Base-by-base conservation (phyloP, 2,888 invertebrate species). In the Drosophila testacea region DNA sequence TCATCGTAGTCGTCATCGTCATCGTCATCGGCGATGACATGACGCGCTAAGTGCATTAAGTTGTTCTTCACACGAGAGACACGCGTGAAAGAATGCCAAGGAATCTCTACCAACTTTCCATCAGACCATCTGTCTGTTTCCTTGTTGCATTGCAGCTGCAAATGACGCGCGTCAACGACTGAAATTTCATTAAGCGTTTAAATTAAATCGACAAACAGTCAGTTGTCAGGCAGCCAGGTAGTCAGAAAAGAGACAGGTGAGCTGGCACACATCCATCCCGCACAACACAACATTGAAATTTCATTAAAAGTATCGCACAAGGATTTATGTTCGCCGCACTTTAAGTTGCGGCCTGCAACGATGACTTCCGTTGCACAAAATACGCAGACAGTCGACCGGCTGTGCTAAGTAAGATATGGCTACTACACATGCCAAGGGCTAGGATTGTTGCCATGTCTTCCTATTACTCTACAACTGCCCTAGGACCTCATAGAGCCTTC, bases 1-100 rank as follows among this genome's bases (percentile, higher is more conserved):
- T 27, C 61, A 36, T 52, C 47, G 30, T 68, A 56, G 61, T 27
- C 60, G 13, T 50, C 63, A 63, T 47, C 60, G 11, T 28, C 67
- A 47, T 51, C 39, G 16, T 71, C 64, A 69, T 76, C 70, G 52
- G 50, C 63, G 67, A 54, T 52, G 81, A 88, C 85, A 88, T 51
- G 57, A 67, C 61, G 66, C 84, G 73, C 90, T 91, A 91, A 91
- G 92, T 91, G 91, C 91, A 92, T 91, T 91, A 91, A 91, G 91
- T 90, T 91, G 92, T 91, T 91, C 80, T 79, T 75, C 86, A 67
- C 78, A 79, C 79, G 62, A 41, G 54, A 73, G 62, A 76, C 69
- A 81, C 71, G 68, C 77, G 72, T 65, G 70, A 70, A 77, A 78
- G 62, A 77, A 76, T 76, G 41, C 59, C 44, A 77, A 56, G 62